A percentile compares a stretch with the other conserved stretches of the same genome.
Evolutionary conservation across 2,797 vertebrate species (phyloP).

Genomic region (Masticophis lateralis): DNA sequence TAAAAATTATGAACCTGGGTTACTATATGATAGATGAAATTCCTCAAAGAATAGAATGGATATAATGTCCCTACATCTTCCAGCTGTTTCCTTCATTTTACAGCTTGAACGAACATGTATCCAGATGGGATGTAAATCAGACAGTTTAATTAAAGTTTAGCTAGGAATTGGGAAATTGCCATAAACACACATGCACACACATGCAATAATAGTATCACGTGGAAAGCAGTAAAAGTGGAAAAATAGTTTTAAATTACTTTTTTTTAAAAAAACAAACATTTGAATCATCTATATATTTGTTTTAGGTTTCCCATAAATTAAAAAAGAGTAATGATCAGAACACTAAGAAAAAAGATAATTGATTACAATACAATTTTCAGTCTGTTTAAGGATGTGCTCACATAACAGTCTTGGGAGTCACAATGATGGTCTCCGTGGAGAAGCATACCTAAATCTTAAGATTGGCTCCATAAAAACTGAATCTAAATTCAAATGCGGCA

Average conservation of each 20-base stretch:
- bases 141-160: constrained; percentile 38
- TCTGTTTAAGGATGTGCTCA: not conserved
- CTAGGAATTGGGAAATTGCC: constrained; percentile 6
- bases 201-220: not conserved
- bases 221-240: not conserved
- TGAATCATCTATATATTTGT: not conserved
- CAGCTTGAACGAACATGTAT: constrained; percentile 2
- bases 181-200: not conserved
- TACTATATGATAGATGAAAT: constrained; percentile 18
- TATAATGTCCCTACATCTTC: constrained; percentile 13
- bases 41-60: constrained; percentile 1
- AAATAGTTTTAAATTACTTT: not conserved
- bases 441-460: not conserved
- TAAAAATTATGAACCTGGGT: constrained; percentile 4
- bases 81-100: constrained; percentile 20
- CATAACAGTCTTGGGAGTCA: not conserved
- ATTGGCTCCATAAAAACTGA: not conserved
- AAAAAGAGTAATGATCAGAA: not conserved
- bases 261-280: not conserved
- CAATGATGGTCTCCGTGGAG: not conserved
- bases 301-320: not conserved
- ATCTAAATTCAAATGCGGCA: not conserved
- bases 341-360: not conserved
- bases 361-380: not conserved
- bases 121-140: constrained; percentile 12